phyloP scores from a whole-genome alignment of 2,888 invertebrate species.

The Chironomus tentans region DNA sequence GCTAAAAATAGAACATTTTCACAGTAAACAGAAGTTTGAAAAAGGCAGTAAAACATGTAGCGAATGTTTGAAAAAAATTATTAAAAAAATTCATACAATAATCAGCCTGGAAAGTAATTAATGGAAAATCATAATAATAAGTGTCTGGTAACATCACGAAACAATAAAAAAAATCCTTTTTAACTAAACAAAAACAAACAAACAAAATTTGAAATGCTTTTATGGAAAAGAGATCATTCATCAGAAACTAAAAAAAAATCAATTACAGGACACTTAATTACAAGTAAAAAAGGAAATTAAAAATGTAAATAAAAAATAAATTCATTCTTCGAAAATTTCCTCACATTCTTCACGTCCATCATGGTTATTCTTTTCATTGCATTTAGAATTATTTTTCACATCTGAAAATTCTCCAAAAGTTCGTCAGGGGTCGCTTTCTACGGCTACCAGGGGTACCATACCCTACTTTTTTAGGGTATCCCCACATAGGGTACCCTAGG shows the following conservation, averaged over 20 bases:
- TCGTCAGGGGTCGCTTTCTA: too few relatives aligned
- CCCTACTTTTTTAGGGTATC: too few relatives aligned
- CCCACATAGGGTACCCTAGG: too few relatives aligned
- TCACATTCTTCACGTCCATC: background rate
- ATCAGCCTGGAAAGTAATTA: background rate
- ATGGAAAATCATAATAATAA: background rate
- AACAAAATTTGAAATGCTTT: background rate
- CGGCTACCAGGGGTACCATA: too few relatives aligned
- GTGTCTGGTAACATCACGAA: conserved; percentile 12
- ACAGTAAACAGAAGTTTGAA: too few relatives aligned
- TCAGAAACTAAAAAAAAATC: background rate
- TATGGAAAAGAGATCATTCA: background rate
- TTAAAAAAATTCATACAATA: background rate
- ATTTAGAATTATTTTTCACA: background rate
- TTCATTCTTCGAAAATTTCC: background rate
- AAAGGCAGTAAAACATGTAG: background rate
- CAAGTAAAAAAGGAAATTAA: background rate
- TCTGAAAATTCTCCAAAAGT: background rate
- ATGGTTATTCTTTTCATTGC: background rate
- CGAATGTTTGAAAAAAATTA: background rate
- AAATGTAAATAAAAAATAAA: conserved; percentile 23
- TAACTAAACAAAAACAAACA: background rate
- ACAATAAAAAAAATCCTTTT: background rate
- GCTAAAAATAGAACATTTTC: background rate
- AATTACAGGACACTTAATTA: conserved; percentile 18